Base-by-base conservation (phyloP, 2,888 invertebrate genomes). In the Caenorhabditis japonica region DNA sequence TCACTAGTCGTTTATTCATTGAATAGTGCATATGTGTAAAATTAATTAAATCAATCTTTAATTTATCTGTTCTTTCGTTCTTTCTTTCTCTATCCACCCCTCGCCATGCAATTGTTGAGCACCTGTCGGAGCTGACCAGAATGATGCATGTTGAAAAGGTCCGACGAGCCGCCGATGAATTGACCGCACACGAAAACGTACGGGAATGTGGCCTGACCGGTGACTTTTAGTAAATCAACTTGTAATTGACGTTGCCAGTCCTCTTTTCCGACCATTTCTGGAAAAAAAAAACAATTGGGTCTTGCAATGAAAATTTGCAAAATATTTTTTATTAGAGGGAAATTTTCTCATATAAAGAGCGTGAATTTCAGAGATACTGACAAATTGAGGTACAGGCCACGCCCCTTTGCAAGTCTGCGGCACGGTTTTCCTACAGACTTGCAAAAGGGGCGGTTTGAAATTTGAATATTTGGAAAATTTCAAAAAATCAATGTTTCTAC, bases 241-340 rank as follows among this genome's bases (percentile, higher is more conserved):
- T 87, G 85, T 17, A 86, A 71, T 53, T 87, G 86, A 21, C 86
- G 76, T 60, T 87, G 86, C 86, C 86, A 86, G 38, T 84, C 82
- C 49, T 87, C 84, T 52, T 83, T 80, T 4, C 86, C 86, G 25
- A 80, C 83, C 7, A 86, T 70, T 64, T 86, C 86, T 80, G 36
- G 33, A 74, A 25, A 49, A 3, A 17, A 10, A 41, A 21, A 8
- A 41, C 17, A 21, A 41, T 41, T 41, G 17, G 41, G 17, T 41
- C 43, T 17, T 12, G 43, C 4, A 15, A 4, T 19, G 21, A 19
- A 19, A 23, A 23, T n/a, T 21, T 46, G 46, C 46, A 19, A 46
- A 46, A 23, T 46, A 13, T 3, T 17, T 17, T 43, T 19, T 8
- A 43, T 43, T 17, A 17, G 8, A 4, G 43, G 43, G 21, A 43